These are phyloP conservation scores for Rhinella marina DNA, from an alignment of 2,797 vertebrate species.

Conservation along the genomic window DNA sequence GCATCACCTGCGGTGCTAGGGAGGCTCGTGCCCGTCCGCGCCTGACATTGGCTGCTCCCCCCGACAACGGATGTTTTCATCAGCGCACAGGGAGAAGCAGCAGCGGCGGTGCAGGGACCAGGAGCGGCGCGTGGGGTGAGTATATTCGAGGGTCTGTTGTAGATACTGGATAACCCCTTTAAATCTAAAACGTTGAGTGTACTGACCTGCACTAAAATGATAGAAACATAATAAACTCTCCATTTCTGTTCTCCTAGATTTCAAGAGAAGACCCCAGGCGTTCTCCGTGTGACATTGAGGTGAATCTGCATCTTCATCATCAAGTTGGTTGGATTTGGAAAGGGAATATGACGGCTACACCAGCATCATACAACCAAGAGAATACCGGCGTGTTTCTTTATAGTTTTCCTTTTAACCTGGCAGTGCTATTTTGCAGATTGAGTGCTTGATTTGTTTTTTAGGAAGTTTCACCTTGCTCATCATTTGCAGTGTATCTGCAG, in stretches of 20 bases:
- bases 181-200: background rate
- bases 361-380: background rate
- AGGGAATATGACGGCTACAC: background rate
- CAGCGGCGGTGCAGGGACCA: no score
- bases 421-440: background rate
- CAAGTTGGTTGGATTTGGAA: background rate
- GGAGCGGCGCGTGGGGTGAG: no score
- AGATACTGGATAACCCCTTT: no score
- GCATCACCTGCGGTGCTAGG: no score
- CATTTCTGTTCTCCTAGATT: slow-evolving; percentile 29
- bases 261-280: slow-evolving; percentile 47
- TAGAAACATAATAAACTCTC: background rate
- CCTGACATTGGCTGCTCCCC: no score
- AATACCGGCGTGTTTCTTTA: background rate
- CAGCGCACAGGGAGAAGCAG: no score
- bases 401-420: background rate
- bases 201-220: background rate
- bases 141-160: no score
- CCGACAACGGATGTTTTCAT: no score
- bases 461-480: background rate
- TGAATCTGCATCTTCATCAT: background rate
- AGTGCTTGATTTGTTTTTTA: background rate
- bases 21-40: no score
- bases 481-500: background rate
- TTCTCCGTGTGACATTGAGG: slow-evolving; percentile 45